Base-by-base conservation (phyloP, 2,797 vertebrate genomes). In the Thalassophryne amazonica region DNA sequence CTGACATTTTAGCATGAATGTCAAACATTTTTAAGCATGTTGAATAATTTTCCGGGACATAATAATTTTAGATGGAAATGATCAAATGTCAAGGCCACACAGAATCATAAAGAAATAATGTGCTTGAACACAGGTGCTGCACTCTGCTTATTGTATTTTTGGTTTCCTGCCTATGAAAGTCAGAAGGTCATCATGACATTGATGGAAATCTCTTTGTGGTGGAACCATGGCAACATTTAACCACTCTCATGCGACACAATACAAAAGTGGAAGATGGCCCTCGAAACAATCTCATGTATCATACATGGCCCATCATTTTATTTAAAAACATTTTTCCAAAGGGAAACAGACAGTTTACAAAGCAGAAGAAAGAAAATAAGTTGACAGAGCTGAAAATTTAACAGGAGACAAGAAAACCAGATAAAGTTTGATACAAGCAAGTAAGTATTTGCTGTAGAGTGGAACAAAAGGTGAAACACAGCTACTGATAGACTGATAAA, bases 401-500 rank as follows among this genome's bases (percentile, higher is more conserved):
- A 54, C 21, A 45, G 4, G 31, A 39, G 21, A 29, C 56, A 50
- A 35, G 12, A 38, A 48, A 11, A 33, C 15, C 7, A 6, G 16
- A 40, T 27, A n/a, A 56, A 75, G 53, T 53, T 14, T 30, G 11
- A 54, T 33, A 6, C 40, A 43, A 27, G 17, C 7, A 25, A 59
- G 33, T 39, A 28, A 56, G 42, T 49, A 30, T 53, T 21, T 22
- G 38, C 19, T 18, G 29, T 52, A 28, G 46, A 46, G 6, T 32
- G 20, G 45, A 31, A 57, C 33, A 60, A 62, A 37, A 49, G 21
- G 19, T 30, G 34, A 56, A 69, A 59, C 17, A n/a, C 18, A 34
- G 18, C 34, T 11, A 17, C 51, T 38, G 30, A 65, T 19, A 69
- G 56, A 40, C 19, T 52, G 47, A 60, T 45, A 13, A 78, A 58